Conservation (phyloP, 1,140 invertebrate species). For the Drosophila erecta region DNA sequence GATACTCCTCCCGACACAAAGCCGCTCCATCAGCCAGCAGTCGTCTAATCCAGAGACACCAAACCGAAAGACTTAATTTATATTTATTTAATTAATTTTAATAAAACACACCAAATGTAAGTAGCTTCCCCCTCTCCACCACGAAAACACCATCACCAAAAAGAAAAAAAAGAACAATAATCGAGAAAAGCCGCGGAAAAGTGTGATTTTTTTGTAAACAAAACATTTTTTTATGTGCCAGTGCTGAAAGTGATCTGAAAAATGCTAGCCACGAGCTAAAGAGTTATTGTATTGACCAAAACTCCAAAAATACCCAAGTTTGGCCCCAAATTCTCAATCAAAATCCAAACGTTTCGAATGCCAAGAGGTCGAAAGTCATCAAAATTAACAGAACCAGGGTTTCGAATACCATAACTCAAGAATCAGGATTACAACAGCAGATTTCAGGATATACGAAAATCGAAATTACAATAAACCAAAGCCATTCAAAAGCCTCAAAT, state of each 20-base stretch:
- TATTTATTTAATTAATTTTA: conserved; percentile 84
- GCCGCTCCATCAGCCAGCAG: conserved; percentile 69
- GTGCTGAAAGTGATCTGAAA: conserved; percentile 33
- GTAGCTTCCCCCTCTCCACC: conserved; percentile 32
- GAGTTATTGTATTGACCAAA: conserved; percentile 18
- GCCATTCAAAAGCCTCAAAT: too few species aligned
- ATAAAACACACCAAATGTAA: conserved; percentile 84
- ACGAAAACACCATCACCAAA: not conserved
- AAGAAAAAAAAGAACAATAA: conserved; percentile 1
- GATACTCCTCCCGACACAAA: conserved; percentile 77
- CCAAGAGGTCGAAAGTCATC: conserved; percentile 4
- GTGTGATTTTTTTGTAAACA: conserved; percentile 27
- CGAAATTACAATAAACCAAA: not conserved
- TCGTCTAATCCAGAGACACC: conserved; percentile 71
- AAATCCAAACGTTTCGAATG: conserved; percentile 5
- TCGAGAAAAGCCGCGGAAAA: conserved; percentile 3
- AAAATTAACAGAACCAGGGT: conserved; percentile 1
- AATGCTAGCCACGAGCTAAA: not conserved
- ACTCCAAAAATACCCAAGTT: not conserved
- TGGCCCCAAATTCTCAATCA: conserved; percentile 2
- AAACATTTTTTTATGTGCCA: conserved; percentile 40
- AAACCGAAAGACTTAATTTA: conserved; percentile 84
- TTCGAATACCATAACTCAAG: conserved; percentile 5
- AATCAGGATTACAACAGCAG: not conserved
- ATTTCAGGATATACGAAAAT: conserved; percentile 4